phyloP scores from a whole-genome alignment of 2,888 invertebrate species.

The Epistrophe eligans region DNA sequence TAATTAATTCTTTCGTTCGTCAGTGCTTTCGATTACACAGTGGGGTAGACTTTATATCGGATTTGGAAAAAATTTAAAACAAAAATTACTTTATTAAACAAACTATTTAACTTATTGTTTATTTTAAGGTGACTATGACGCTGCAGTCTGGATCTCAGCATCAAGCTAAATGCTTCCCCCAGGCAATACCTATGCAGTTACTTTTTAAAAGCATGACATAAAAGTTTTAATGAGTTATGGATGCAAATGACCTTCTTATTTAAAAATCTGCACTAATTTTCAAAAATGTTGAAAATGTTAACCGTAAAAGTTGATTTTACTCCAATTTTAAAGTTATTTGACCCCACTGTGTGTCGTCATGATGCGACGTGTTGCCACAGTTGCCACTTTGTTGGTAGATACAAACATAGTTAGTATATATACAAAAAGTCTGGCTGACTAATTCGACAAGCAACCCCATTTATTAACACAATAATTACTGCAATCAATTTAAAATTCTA shows the following conservation, averaged over 20 bases:
- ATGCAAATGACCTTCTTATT: too few relatives aligned
- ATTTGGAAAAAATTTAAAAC: not conserved
- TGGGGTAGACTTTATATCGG: not conserved
- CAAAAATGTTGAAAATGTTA: too few relatives aligned
- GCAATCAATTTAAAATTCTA: conserved; percentile 75
- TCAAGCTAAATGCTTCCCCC: too few relatives aligned
- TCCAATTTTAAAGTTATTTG: not conserved
- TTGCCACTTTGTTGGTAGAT: not conserved
- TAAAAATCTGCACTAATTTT: too few relatives aligned
- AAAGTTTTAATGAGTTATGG: too few relatives aligned
- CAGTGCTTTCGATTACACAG: not conserved
- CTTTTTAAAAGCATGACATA: too few relatives aligned
- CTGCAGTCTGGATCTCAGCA: too few relatives aligned
- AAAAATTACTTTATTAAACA: too few relatives aligned
- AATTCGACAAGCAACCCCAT: conserved; percentile 36
- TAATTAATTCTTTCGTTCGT: conserved; percentile 50
- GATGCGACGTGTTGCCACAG: not conserved
- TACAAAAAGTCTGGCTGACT: conserved; percentile 29
- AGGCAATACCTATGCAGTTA: too few relatives aligned
- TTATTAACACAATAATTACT: conserved; percentile 71
- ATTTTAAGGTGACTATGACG: too few relatives aligned
- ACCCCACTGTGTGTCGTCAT: not conserved
- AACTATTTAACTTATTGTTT: too few relatives aligned
- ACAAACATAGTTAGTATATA: not conserved
- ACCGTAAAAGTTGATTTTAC: not conserved